phyloP scores from a whole-genome alignment of 2,113 vertebrate genomes.

The Shinisaurus crocodilurus region DNA sequence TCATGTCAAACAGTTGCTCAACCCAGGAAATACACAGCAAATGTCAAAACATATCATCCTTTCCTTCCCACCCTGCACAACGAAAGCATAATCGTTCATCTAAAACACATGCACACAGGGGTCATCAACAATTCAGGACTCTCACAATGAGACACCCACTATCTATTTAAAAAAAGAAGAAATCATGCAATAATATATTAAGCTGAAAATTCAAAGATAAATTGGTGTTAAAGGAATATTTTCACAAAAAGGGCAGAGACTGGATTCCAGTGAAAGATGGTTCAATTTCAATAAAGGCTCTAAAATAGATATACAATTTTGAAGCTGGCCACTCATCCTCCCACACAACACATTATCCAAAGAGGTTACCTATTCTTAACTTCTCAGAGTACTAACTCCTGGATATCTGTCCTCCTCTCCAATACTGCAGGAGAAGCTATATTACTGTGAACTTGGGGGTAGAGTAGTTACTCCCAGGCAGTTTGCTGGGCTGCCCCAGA shows the following conservation, averaged over 20 bases:
- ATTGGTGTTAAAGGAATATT: not conserved
- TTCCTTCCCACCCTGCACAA: not conserved
- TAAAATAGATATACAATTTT: not conserved
- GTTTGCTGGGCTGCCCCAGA: not conserved
- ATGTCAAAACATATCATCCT: constrained; percentile 29
- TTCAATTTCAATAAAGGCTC: not conserved
- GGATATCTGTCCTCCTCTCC: not conserved
- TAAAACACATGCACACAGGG: not conserved
- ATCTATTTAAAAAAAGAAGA: not conserved
- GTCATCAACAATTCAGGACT: constrained; percentile 24
- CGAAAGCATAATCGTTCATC: not conserved
- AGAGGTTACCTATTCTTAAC: constrained; percentile 3
- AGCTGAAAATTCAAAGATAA: not conserved
- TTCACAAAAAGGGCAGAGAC: not conserved
- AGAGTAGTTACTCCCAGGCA: not conserved
- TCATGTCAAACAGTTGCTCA: constrained; percentile 11
- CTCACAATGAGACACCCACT: not conserved
- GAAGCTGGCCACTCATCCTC: not conserved
- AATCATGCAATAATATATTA: constrained; percentile 16
- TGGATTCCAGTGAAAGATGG: not conserved
- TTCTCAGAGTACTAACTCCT: not conserved
- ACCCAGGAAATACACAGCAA: constrained; percentile 8
- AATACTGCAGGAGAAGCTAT: not conserved
- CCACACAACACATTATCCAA: not conserved
- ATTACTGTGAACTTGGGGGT: not conserved